Evolutionary conservation across 2,797 vertebrate genomes (phyloP).

Genomic region (Anabas testudineus): DNA sequence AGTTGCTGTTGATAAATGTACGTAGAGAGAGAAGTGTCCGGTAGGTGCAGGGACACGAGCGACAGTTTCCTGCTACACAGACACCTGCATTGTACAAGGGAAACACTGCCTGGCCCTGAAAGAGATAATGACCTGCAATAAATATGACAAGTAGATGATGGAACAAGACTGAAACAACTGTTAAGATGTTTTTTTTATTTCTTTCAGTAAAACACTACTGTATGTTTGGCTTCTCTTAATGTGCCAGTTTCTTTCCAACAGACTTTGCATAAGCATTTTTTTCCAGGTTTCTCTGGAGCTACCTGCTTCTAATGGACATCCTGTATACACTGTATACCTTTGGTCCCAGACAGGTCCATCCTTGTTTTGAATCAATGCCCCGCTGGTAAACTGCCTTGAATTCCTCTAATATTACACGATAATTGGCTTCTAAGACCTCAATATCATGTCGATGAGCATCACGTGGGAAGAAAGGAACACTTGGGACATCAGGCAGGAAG

Average conservation of each 20-base stretch:
- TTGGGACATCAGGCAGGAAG: conserved; percentile 91
- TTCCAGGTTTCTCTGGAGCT: not conserved
- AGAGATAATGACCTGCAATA: conserved; percentile 30
- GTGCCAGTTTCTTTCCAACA: not conserved
- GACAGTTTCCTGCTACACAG: conserved; percentile 88
- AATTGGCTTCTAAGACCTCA: conserved; percentile 88
- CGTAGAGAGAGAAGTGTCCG: conserved; percentile 87
- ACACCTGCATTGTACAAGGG: conserved; percentile 88
- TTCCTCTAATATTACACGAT: conserved; percentile 86
- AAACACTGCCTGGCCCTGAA: conserved; percentile 86
- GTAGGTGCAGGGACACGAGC: conserved; percentile 87
- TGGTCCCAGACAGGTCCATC: conserved; percentile 81
- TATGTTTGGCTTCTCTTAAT: not conserved
- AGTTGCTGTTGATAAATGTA: conserved; percentile 91
- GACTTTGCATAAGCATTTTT: not conserved
- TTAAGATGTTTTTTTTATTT: not conserved
- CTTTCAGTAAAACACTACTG: not conserved
- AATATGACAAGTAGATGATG: not conserved
- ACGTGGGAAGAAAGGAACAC: conserved; percentile 89
- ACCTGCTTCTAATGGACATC: not conserved
- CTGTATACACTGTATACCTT: conserved; percentile 71
- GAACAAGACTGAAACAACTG: not conserved
- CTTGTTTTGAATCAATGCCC: conserved; percentile 81
- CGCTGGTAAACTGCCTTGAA: conserved; percentile 86
- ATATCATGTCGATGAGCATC: conserved; percentile 92